Evolutionary conservation across 2,113 vertebrate species (phyloP), one percentile per base, ranked within the genome.

Genomic region (Scophthalmus maximus): DNA sequence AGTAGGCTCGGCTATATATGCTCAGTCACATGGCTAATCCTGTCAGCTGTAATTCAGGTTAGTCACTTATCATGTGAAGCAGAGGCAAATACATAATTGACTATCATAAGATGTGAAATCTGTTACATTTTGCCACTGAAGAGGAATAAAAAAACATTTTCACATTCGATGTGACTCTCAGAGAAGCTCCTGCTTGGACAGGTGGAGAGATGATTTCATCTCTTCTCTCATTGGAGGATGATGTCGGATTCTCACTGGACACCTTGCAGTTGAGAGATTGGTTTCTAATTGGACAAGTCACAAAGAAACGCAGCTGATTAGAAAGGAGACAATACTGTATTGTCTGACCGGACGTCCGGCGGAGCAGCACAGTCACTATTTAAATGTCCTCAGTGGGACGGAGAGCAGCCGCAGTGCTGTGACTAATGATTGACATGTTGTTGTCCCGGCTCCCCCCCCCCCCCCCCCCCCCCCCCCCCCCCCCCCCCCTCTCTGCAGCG

Each of bases 11-110:
- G 32, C 58, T 63, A 29, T 17, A 29, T 17, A 40, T 3, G 14
- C 36, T 40, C 32, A 23, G 44, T 38, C 18, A 52, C 11, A 40
- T 40, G 36, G 36, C 14, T 70, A 29, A 20, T 12, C 60, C 47
- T 70, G 78, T 52, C 66, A 66, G 25, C 49, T 14, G 32, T 22
- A 34, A 61, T 71, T 60, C 34, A 66, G 44, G 46, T 69, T 53
- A 32, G 51, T 68, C 40, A 61, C 42, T 22, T 38, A 55, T 56
- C 49, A 61, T 12, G 18, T 32, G 32, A 42, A 68, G 61, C 20
- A 56, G 49, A 61, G 32, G 32, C 18, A n/a, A 44, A 62, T 56
- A 32, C 62, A 30, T n/a, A 42, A 73, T 73, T 56, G 30, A 42
- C n/a, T 55, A 5, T n/a, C n/a, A n/a, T 3, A 36, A 36, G 18